Evolutionary conservation across 2,113 vertebrate genomes (phyloP).

Genomic region (Syngnathus floridae): DNA sequence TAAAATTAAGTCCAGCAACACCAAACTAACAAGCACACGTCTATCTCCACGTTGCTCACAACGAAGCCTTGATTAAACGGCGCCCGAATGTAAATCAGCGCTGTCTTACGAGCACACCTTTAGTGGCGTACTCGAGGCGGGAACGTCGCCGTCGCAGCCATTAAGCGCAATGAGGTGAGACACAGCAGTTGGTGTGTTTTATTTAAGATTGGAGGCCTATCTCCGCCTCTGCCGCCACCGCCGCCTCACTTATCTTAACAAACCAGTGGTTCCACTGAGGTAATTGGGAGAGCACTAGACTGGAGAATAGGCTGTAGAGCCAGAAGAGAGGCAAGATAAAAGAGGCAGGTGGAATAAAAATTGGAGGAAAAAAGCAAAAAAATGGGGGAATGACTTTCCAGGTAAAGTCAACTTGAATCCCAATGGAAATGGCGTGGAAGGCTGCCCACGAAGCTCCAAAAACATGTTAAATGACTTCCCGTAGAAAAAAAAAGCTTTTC

Average conservation of each 20-base stretch:
- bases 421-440: conserved; percentile 21
- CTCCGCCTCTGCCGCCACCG: conserved; percentile 35
- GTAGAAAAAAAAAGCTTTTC: neutral
- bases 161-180: conserved; percentile 52
- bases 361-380: neutral
- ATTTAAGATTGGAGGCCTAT: conserved; percentile 65
- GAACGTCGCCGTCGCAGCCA: conserved; percentile 32
- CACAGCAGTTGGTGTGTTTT: conserved; percentile 61
- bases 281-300: conserved; percentile 66
- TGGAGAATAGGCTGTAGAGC: conserved; percentile 55
- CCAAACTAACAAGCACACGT: neutral
- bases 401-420: conserved; percentile 38
- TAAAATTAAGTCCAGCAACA: too few relatives aligned
- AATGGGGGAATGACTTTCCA: conserved; percentile 32
- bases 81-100: conserved; percentile 45
- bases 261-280: conserved; percentile 61
- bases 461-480: conserved; percentile 7
- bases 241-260: conserved; percentile 66
- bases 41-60: conserved; percentile 19
- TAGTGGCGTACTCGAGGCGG: conserved; percentile 33
- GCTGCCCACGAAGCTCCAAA: conserved; percentile 10
- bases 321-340: conserved; percentile 33
- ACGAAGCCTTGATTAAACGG: conserved; percentile 31
- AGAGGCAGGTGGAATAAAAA: conserved; percentile 12
- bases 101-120: conserved; percentile 24